These are phyloP conservation scores for Eupleurogrammus muticus DNA, from an alignment of 2,797 vertebrate genomes.

Conservation along the genomic window DNA sequence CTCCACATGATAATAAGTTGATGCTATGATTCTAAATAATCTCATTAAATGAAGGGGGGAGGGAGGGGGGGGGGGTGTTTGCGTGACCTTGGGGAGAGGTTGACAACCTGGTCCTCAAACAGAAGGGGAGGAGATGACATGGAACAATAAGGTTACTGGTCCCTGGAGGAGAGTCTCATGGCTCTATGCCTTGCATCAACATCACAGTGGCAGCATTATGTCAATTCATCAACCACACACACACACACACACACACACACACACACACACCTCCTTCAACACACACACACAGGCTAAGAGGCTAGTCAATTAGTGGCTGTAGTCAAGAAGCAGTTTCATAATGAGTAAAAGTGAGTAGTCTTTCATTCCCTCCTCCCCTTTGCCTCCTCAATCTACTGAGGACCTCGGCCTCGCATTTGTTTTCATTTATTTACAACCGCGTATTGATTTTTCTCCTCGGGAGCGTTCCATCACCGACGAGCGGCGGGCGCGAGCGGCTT, in stretches of 20 bases:
- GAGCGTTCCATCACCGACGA: constrained; percentile 62
- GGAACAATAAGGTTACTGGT: constrained; percentile 80
- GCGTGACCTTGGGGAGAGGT: constrained; percentile 81
- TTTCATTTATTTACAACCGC: constrained; percentile 76
- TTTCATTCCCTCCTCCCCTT: constrained; percentile 32
- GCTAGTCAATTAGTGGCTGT: constrained; percentile 66
- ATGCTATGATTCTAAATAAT: constrained; percentile 80
- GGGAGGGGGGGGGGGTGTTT: constrained; percentile 44
- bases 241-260: constrained; percentile 31
- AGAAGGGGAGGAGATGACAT: constrained; percentile 78
- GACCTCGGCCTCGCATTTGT: constrained; percentile 70
- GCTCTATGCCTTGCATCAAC: constrained; percentile 77
- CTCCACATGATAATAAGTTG: constrained; percentile 66
- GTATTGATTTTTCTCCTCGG: constrained; percentile 76
- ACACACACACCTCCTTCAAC: constrained; percentile 11
- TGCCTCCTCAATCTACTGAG: constrained; percentile 49
- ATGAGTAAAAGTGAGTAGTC: constrained; percentile 60
- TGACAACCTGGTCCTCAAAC: constrained; percentile 81
- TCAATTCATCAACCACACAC: constrained; percentile 74
- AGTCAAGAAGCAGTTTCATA: constrained; percentile 57
- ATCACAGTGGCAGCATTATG: constrained; percentile 71
- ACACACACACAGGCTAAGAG: constrained; percentile 46
- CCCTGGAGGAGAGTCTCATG: constrained; percentile 68
- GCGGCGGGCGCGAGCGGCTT: constrained; percentile 51
- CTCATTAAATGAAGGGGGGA: constrained; percentile 70